Conservation (phyloP, 2,797 vertebrate genomes). For the Phyllotis vaccarum region DNA sequence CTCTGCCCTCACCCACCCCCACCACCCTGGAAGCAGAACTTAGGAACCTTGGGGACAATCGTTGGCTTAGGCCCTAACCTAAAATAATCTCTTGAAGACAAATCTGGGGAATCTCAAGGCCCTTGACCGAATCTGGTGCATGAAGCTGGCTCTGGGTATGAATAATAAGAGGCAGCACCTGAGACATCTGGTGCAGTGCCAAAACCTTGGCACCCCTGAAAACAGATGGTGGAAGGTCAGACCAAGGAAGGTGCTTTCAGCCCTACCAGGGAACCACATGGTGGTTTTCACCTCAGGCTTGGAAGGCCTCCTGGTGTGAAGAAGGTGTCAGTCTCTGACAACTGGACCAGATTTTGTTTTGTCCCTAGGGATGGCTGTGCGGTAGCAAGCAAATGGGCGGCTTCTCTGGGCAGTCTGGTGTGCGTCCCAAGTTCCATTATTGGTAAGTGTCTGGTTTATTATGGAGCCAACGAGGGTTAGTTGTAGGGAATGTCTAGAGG, state of each 20-base stretch:
- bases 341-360: fast-evolving
- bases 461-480: too few species aligned
- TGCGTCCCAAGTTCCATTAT: fast-evolving
- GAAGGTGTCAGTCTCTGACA: not conserved
- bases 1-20: not conserved
- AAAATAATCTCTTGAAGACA: too few species aligned
- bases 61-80: fast-evolving
- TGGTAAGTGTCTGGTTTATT: not conserved
- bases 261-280: fast-evolving
- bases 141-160: not conserved
- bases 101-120: fast-evolving
- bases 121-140: fast-evolving
- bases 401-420: fast-evolving
- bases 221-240: not conserved
- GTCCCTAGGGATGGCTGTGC: not conserved
- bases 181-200: not conserved
- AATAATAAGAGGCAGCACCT: not conserved
- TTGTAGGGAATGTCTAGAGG: fast-evolving
- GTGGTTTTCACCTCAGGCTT: not conserved
- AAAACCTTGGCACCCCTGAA: not conserved
- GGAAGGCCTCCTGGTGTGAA: not conserved
- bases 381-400: not conserved
- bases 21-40: not conserved
- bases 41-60: not conserved
- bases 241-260: not conserved